Percentiles rank a stretch among this genome's conserved stretches.
Evolutionary conservation across 2,888 invertebrate genomes (phyloP).

Genomic region (Cylindroiulus punctatus): DNA sequence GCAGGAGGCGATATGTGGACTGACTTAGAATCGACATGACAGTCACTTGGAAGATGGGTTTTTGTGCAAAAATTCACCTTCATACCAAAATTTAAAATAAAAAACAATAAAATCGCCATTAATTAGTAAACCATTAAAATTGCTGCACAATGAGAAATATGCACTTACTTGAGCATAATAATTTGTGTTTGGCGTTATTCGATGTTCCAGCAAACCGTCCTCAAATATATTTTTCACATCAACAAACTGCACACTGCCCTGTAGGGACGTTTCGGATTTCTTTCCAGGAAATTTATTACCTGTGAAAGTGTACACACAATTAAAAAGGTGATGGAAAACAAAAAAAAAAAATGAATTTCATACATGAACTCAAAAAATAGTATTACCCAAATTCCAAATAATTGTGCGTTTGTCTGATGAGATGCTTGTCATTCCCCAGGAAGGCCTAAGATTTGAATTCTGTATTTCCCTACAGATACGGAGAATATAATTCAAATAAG

Average conservation of each 20-base stretch:
- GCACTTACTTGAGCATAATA: neutral
- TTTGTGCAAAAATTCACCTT: constrained; percentile 26
- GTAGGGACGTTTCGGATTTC: neutral
- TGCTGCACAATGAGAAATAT: neutral
- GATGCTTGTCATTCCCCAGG: constrained; percentile 31
- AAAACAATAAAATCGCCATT: neutral
- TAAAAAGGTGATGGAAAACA: neutral
- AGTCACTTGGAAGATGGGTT: neutral
- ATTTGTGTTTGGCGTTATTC: neutral
- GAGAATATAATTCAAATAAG: neutral
- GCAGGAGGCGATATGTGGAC: constrained; percentile 24
- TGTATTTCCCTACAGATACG: neutral
- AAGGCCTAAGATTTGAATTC: neutral
- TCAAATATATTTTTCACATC: neutral
- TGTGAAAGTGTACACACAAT: neutral
- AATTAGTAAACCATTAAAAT: neutral
- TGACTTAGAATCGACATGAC: constrained; percentile 35
- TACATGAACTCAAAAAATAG: neutral
- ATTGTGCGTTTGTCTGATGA: neutral
- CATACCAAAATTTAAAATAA: neutral
- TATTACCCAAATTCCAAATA: constrained; percentile 34
- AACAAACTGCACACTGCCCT: neutral
- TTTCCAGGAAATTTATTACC: constrained; percentile 13
- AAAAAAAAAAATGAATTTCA: neutral
- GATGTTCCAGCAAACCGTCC: neutral